Percentiles rank a stretch among this genome's conserved stretches.
Evolutionary conservation across 2,888 invertebrate species (phyloP).

Genomic region (Tetramorium bicarinatum): DNA sequence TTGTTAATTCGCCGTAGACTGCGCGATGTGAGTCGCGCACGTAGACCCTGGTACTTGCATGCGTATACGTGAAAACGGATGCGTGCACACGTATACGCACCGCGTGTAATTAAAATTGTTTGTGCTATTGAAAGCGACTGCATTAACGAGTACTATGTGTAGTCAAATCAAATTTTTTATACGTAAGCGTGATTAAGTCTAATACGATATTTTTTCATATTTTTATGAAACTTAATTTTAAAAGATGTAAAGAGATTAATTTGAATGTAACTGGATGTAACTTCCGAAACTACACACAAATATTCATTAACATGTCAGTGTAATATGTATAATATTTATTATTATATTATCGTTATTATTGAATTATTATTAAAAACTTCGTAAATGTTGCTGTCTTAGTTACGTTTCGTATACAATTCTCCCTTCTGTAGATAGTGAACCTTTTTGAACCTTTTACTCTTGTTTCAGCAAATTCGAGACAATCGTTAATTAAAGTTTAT

Average conservation of each 20-base stretch:
- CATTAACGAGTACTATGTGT: background rate
- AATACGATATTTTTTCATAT: background rate
- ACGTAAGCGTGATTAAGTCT: background rate
- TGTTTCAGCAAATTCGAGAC: conserved; percentile 29
- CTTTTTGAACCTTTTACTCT: background rate
- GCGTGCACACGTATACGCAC: background rate
- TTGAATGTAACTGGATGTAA: background rate
- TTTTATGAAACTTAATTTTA: background rate
- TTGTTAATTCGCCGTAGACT: conserved; percentile 69
- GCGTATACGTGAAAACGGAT: background rate
- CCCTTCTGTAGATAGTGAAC: background rate
- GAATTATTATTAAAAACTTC: conserved; percentile 23
- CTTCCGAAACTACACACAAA: background rate
- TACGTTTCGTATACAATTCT: background rate
- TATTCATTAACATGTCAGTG: background rate
- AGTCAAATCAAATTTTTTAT: conserved; percentile 21
- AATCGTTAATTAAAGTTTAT: conserved; percentile 42
- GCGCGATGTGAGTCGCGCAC: conserved; percentile 25
- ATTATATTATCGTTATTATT: background rate
- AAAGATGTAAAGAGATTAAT: background rate
- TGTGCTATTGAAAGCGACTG: conserved; percentile 20
- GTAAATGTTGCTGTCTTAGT: background rate
- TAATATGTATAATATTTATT: background rate
- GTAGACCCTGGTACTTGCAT: conserved; percentile 25
- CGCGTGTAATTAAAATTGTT: conserved; percentile 49